Evolutionary conservation across 2,797 vertebrate species (phyloP), one percentile per base, ranked within the genome.

Genomic region (Coranthus polyacanthus): DNA sequence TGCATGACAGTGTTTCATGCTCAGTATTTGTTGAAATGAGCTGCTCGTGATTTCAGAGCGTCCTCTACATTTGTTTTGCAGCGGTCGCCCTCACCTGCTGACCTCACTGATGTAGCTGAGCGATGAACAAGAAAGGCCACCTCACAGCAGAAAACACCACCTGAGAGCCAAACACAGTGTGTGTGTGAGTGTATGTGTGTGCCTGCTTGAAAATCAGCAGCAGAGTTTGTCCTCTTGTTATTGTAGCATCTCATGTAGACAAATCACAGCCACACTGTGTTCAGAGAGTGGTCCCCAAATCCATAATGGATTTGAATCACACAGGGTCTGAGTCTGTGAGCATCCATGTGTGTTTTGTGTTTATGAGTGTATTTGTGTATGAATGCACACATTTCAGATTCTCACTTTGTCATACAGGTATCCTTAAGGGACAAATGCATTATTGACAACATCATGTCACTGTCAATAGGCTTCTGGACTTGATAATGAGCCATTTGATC

Each of bases 221-320:
- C 55, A 44, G 64, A 63, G 66, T 65, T 56, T 46, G 43, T 49
- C 56, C 59, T 60, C 72, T 66, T 72, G 53, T 73, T 78, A 32
- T 56, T 79, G 65, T 13, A 39, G 49, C 47, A 72, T 81, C 73
- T 73, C 75, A 57, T 78, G 61, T 59, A 56, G 75, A 78, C 78
- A 75, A 64, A 78, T 74, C 73, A 71, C 63, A 80, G 64, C 44
- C 60, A 37, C 46, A 2, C 62, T 54, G 64, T 55, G 66, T 39
- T 73, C 65, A 43, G 55, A 71, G 43, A 46, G 29, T 0, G 2
- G 37, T 53, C 41, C 54, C 53, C 15, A 68, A 72, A 85, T 75
- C 63, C 75, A 74, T 71, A 68, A 76, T 52, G 29, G 59, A 78
- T 68, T 52, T 16, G 47, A 73, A 71, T 60, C 49, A 47, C 20